These are phyloP conservation scores for Scophthalmus maximus DNA, from an alignment of 2,113 vertebrate species.

Conservation along the genomic window DNA sequence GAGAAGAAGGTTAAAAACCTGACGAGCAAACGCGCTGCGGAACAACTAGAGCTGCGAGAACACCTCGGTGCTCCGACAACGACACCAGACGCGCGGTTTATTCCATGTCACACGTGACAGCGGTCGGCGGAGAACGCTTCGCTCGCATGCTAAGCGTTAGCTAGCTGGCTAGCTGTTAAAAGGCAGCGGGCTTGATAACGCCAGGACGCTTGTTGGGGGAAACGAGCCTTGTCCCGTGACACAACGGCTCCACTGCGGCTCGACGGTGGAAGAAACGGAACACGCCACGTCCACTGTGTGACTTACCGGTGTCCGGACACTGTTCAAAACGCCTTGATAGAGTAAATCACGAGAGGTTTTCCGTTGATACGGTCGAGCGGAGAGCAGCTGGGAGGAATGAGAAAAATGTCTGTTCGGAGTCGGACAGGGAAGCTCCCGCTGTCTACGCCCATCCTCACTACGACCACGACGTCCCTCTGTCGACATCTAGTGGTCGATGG, in stretches of 20 bases:
- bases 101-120: neutral
- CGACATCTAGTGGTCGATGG: conserved; percentile 11
- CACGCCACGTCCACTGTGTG: neutral
- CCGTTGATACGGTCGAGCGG: neutral
- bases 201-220: neutral
- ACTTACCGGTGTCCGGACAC: conserved; percentile 28
- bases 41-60: neutral
- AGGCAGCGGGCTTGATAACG: no score
- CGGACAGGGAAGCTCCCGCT: conserved; percentile 7
- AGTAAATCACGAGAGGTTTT: neutral
- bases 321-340: neutral
- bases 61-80: neutral
- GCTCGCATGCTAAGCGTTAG: neutral
- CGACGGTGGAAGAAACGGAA: neutral
- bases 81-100: no score
- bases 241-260: neutral
- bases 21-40: no score
- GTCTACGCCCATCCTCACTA: conserved; percentile 61
- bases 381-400: neutral
- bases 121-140: neutral
- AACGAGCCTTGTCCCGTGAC: neutral
- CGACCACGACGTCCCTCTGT: rapidly evolving
- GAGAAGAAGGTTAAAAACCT: neutral
- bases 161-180: conserved; percentile 6
- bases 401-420: conserved; percentile 62